Percentiles rank a stretch among this genome's conserved stretches.
These are phyloP conservation scores for Drosophila tsacasi DNA, from an alignment of 1,140 invertebrate species.

Conservation along the genomic window DNA sequence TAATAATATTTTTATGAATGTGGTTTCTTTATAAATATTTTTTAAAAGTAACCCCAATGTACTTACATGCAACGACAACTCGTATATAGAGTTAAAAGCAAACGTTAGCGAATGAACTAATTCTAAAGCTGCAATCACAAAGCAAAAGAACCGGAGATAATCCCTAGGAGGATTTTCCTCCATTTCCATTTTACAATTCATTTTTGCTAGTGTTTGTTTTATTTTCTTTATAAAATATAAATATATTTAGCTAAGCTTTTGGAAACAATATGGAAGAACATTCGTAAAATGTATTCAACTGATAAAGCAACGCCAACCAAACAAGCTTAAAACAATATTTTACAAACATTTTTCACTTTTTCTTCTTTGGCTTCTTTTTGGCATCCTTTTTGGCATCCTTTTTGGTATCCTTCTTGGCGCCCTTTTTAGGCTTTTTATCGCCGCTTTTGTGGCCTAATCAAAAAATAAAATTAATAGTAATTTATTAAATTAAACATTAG, in stretches of 20 bases:
- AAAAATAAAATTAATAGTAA: neutral
- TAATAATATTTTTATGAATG: too few species aligned
- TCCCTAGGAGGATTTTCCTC: neutral
- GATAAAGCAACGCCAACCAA: conserved; percentile 18
- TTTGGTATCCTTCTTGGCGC: neutral
- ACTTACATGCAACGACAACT: conserved; percentile 10
- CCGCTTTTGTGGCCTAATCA: neutral
- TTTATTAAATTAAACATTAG: neutral
- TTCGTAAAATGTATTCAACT: neutral
- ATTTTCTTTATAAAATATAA: neutral
- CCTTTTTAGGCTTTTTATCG: conserved; percentile 21
- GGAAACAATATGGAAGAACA: neutral
- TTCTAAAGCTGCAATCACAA: conserved; percentile 42
- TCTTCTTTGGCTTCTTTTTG: conserved; percentile 31
- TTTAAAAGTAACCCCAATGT: too few species aligned
- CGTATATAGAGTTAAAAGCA: conserved; percentile 5
- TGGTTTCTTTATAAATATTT: too few species aligned
- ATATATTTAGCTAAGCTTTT: conserved; percentile 5
- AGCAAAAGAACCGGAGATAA: conserved; percentile 26
- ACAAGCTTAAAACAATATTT: too few species aligned
- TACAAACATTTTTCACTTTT: conserved; percentile 9
- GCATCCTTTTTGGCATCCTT: neutral
- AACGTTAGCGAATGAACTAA: conserved; percentile 48
- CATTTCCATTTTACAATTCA: neutral
- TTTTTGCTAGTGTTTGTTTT: neutral